Evolutionary conservation across 2,888 invertebrate genomes (phyloP).

Genomic region (Polylopha cassiicola): DNA sequence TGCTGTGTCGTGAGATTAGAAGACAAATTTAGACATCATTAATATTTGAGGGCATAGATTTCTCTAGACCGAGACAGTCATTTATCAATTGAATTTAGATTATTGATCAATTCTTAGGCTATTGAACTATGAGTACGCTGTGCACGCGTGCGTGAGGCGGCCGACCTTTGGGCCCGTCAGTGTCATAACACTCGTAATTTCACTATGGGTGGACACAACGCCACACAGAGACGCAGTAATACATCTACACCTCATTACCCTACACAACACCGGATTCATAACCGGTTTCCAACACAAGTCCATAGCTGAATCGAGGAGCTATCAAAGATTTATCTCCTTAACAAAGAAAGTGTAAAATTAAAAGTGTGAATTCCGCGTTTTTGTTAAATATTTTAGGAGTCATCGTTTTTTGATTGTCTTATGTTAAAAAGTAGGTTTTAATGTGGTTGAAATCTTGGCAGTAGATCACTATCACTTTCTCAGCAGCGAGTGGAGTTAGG

Average conservation of each 20-base stretch:
- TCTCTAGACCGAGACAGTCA: slow-evolving; percentile 11
- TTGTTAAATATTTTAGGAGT: slow-evolving; percentile 10
- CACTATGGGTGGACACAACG: slow-evolving; percentile 10
- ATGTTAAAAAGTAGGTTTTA: slow-evolving; percentile 9
- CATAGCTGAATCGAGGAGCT: too few relatives aligned
- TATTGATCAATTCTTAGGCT: slow-evolving; percentile 16
- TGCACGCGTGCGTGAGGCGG: slow-evolving; percentile 1
- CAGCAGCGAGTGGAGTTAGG: slow-evolving; percentile 11
- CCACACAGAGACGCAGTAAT: slow-evolving; percentile 2
- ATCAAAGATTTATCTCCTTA: slow-evolving; percentile 2
- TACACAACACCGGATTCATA: slow-evolving; percentile 12
- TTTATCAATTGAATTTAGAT: slow-evolving; percentile 17
- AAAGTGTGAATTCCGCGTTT: neutral
- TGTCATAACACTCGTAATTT: slow-evolving; percentile 17
- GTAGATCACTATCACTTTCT: slow-evolving; percentile 14
- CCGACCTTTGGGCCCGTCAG: slow-evolving; percentile 8
- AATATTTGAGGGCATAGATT: slow-evolving; percentile 16
- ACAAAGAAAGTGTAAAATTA: slow-evolving; percentile 12
- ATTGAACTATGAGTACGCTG: slow-evolving; percentile 12
- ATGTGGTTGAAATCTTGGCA: slow-evolving; percentile 11
- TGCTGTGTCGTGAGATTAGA: slow-evolving; percentile 1
- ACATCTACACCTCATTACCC: slow-evolving; percentile 20
- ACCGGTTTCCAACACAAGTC: neutral
- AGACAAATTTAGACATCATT: slow-evolving; percentile 13
- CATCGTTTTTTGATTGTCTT: slow-evolving; percentile 8